These are phyloP conservation scores for Streblospio benedicti DNA, from an alignment of 1,140 invertebrate genomes.

Conservation along the genomic window DNA sequence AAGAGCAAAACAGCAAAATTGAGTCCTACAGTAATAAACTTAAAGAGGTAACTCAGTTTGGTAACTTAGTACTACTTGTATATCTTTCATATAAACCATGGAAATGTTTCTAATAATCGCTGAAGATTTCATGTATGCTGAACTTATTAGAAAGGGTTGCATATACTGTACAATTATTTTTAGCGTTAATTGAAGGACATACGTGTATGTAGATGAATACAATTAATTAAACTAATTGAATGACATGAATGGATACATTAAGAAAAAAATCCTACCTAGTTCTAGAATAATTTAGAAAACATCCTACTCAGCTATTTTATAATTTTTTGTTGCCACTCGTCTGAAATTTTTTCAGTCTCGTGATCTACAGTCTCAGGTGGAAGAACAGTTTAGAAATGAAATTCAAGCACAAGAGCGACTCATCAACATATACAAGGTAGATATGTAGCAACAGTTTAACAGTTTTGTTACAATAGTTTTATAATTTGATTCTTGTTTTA, in stretches of 20 bases:
- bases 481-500: slow-evolving; percentile 2
- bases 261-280: background rate
- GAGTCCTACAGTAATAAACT: slow-evolving; percentile 67
- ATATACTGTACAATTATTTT: background rate
- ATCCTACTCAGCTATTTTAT: background rate
- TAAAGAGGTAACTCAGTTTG: slow-evolving; percentile 47
- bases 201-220: background rate
- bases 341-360: slow-evolving; percentile 49
- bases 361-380: slow-evolving; percentile 64
- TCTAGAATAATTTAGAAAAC: background rate
- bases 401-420: slow-evolving; percentile 72
- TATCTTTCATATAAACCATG: background rate
- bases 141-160: background rate
- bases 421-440: slow-evolving; percentile 70
- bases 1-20: slow-evolving; percentile 58
- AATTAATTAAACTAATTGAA: background rate
- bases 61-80: slow-evolving; percentile 4
- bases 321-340: slow-evolving; percentile 2
- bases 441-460: background rate
- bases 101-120: background rate
- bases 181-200: background rate
- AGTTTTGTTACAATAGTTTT: background rate
- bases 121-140: background rate
- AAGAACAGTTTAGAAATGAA: slow-evolving; percentile 75
- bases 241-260: background rate